phyloP scores from a whole-genome alignment of 2,113 vertebrate species.

The Acrocephalus kingi region DNA sequence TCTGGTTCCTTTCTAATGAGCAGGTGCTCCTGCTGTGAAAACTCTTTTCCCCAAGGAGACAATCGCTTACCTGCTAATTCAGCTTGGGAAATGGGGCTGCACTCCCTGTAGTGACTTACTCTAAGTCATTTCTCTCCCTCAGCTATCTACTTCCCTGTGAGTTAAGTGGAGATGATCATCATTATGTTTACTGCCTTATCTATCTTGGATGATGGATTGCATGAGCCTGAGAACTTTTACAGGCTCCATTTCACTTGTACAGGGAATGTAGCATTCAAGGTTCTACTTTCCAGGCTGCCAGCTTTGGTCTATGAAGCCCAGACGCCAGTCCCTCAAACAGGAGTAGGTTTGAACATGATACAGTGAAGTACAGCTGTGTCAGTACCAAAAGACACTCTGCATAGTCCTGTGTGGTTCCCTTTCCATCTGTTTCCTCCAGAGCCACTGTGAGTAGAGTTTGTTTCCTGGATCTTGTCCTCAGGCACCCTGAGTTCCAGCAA shows the following conservation, averaged over 20 bases:
- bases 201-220: not conserved
- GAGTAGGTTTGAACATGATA: not conserved
- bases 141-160: not conserved
- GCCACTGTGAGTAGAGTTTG: not conserved
- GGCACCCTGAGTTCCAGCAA: not conserved
- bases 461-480: constrained; percentile 8
- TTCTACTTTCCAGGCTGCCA: not conserved
- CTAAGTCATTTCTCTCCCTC: not conserved
- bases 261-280: not conserved
- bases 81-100: not conserved
- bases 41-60: not conserved
- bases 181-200: not conserved
- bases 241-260: not conserved
- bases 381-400: not conserved
- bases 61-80: not conserved
- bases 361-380: accelerated
- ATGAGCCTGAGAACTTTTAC: not conserved
- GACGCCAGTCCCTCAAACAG: not conserved
- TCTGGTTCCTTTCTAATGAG: not conserved
- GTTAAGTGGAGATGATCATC: not conserved
- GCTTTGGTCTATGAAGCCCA: accelerated
- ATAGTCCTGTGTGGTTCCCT: not conserved
- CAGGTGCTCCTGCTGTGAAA: not conserved
- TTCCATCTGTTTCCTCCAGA: not conserved
- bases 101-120: not conserved